Base-by-base conservation (phyloP, 1,140 invertebrate genomes). In the Dendrolimus punctatus region DNA sequence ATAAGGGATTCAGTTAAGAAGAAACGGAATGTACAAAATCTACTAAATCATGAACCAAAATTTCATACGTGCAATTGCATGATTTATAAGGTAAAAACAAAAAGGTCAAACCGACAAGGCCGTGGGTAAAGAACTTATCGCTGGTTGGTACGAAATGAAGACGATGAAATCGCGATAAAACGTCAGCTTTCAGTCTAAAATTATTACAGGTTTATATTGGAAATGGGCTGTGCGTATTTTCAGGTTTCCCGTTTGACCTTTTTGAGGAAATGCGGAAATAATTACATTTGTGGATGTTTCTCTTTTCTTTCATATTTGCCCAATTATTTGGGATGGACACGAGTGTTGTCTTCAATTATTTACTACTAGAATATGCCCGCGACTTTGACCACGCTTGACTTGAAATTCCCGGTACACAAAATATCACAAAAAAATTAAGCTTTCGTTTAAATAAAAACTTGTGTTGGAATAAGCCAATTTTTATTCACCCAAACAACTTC, bases 21-120 rank as follows among this genome's bases (percentile, higher is more conserved):
- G 41, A 42, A 8, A 42, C 3, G 6, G 41, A 2, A 42, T 42
- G 41, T 42, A 42, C 41, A 8, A 42, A 2, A 42, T 42, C 41
- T 42, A 42, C 41, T 2, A 42, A 42, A 42, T 4, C 23, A 23
- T 23, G 23, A 23, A 23, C 3, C 23, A 23, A 23, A 23, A 23
- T 23, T 23, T 23, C 1, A 23, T 23, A 23, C 23, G 23, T 23
- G 23, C 23, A 23, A 23, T 23, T 23, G 23, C 23, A 23, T 23
- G 23, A 23, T 23, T 23, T 23, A 23, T 23, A 23, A 23, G 39
- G 49, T 52, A 53, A 62, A 67, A 67, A 66, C 69, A 55, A 64
- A 78, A 83, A 80, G 80, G 77, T 83, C 74, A 73, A 63, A 80
- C 52, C 10, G 50, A 46, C 77, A 83, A 83, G 80, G 80, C 72